These are phyloP conservation scores for Cynopterus brachyotis DNA, from an alignment of 2,113 vertebrate species.

Conservation along the genomic window DNA sequence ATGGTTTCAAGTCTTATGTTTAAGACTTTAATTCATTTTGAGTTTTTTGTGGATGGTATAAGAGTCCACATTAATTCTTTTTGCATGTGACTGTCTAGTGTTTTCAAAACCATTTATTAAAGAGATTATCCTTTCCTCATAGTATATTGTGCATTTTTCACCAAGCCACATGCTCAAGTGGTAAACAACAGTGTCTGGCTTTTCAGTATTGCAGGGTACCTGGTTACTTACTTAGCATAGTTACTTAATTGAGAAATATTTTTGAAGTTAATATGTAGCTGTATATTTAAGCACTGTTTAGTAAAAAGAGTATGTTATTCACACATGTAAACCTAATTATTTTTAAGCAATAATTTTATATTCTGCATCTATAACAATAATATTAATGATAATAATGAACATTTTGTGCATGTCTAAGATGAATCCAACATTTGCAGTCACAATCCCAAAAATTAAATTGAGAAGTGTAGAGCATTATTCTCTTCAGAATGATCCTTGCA, in stretches of 20 bases:
- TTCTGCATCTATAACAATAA: not conserved
- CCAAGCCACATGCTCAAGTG: not conserved
- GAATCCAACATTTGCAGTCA: not conserved
- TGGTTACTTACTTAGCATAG: not conserved
- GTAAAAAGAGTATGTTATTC: not conserved
- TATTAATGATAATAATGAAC: not conserved
- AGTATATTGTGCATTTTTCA: not conserved
- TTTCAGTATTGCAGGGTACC: not conserved
- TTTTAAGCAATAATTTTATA: not conserved
- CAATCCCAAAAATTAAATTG: not conserved
- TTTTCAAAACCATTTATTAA: not conserved
- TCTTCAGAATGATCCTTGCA: not conserved
- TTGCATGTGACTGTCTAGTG: not conserved
- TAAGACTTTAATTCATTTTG: not conserved
- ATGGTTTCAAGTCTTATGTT: not conserved
- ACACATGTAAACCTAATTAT: not conserved
- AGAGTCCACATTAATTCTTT: not conserved
- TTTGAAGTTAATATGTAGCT: not conserved
- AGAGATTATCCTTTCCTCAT: not conserved
- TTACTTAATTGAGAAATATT: not conserved
- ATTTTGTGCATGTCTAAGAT: not conserved
- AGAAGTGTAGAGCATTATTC: not conserved
- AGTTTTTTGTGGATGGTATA: not conserved
- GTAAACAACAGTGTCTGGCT: not conserved
- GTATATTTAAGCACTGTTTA: not conserved